Evolutionary conservation across 2,888 invertebrate genomes (phyloP), one percentile per base, ranked within the genome.

Genomic region (Caenorhabditis afra): DNA sequence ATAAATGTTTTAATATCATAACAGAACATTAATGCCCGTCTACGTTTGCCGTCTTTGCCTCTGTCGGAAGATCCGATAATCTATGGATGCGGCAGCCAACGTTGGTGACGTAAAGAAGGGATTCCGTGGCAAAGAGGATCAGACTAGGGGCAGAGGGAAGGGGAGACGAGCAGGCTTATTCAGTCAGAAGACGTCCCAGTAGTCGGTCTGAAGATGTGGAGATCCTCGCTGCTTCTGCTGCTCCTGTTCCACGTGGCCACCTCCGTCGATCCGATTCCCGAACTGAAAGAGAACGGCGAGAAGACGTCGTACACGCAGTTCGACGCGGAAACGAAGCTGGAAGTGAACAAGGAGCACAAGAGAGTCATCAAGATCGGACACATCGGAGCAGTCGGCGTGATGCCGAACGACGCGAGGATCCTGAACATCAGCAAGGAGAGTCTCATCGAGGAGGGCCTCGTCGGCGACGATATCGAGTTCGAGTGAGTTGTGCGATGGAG

Each of bases 371-470:
- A 75, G 41, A 82, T 84, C 12, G 84, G 82, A 16, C 84, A 84
- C 67, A 61, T 84, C 22, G 84, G 84, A 73, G 84, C 84, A 3
- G 75, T 75, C 57, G 84, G 82, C 65, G 67, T 71, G 23, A 89
- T 89, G 89, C 87, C 87, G 23, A 89, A 88, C 55, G 87, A 87
- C 22, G 88, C 84, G 18, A 73, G 77, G 39, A 84, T 88, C 20
- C 71, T 88, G 76, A 86, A 87, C 29, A 85, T 88, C 68, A 86
- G 87, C 59, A 81, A 84, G 22, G 81, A 82, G 49, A 83, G 83
- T 55, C 79, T 88, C 45, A 81, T 85, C 52, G 86, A 86, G 45
- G 87, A 88, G 39, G 87, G 87, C 35, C 64, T 87, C 22, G 81
- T 88, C 41, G 84, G 81, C 18, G 85, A 87, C 0, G 86, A 87